Conservation (phyloP, 2,888 invertebrate species). For the Melikaiella ostensackeni region DNA sequence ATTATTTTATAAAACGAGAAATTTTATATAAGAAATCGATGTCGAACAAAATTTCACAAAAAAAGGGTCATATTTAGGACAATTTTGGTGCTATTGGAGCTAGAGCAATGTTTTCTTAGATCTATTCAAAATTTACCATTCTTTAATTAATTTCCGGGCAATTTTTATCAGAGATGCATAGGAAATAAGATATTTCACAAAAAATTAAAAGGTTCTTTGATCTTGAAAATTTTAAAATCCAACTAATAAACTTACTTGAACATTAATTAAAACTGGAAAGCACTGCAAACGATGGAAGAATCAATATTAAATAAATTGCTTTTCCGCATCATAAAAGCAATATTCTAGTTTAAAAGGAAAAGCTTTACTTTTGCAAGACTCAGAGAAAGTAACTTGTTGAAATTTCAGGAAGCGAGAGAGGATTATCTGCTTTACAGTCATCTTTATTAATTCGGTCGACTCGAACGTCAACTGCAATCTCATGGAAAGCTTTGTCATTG, state of each 20-base stretch:
- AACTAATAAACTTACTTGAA: not conserved
- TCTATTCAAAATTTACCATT: too few species aligned
- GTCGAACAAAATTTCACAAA: too few species aligned
- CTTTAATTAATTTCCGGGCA: too few species aligned
- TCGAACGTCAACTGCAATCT: constrained; percentile 46
- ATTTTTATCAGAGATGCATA: too few species aligned
- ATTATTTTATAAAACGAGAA: too few species aligned
- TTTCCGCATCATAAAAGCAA: not conserved
- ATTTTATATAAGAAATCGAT: too few species aligned
- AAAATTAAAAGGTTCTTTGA: not conserved
- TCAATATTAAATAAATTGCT: not conserved
- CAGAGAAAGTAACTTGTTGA: not conserved
- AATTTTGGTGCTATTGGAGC: too few species aligned
- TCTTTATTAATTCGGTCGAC: constrained; percentile 50
- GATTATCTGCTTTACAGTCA: constrained; percentile 20
- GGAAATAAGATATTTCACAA: too few species aligned
- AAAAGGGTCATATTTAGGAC: too few species aligned
- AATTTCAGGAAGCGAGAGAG: not conserved
- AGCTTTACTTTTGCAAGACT: not conserved
- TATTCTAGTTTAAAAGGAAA: not conserved
- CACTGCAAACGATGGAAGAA: not conserved
- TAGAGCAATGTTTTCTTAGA: too few species aligned
- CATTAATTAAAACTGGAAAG: not conserved
- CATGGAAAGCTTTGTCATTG: constrained; percentile 39
- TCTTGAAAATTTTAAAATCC: not conserved